These are phyloP conservation scores for Notodonta ziczac DNA, from an alignment of 2,888 invertebrate genomes.

Conservation along the genomic window DNA sequence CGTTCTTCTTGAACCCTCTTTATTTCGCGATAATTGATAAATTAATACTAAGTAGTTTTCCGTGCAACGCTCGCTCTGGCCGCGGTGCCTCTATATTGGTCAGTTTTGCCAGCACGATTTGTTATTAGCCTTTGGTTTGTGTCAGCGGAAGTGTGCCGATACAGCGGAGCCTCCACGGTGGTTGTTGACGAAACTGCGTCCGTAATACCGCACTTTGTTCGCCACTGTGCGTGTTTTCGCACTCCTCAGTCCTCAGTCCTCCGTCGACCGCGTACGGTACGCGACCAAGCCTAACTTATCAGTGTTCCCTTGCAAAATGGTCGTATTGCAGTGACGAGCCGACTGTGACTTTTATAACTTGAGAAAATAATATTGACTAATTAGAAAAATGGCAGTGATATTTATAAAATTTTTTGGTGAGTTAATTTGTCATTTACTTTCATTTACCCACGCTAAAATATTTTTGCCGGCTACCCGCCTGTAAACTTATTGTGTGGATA, in stretches of 20 bases:
- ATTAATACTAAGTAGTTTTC: too few relatives aligned
- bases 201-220: constrained; percentile 22
- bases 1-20: too few relatives aligned
- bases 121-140: constrained; percentile 24
- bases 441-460: background rate
- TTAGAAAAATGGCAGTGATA: constrained; percentile 67
- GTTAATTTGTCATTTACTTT: constrained; percentile 39
- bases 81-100: background rate
- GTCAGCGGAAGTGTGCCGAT: constrained; percentile 37
- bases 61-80: too few relatives aligned
- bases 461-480: background rate
- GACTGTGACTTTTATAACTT: constrained; percentile 35
- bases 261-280: constrained; percentile 45
- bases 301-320: constrained; percentile 33
- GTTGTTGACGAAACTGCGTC: constrained; percentile 51
- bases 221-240: background rate
- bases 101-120: constrained; percentile 2
- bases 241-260: constrained; percentile 16
- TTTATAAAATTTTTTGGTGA: constrained; percentile 69
- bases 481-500: background rate
- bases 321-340: constrained; percentile 33
- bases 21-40: too few relatives aligned
- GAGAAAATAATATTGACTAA: constrained; percentile 19
- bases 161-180: constrained; percentile 38
- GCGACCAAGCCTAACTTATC: constrained; percentile 23